Evolutionary conservation across 2,113 vertebrate genomes (phyloP).

Genomic region (Rhynchomys soricoides): DNA sequence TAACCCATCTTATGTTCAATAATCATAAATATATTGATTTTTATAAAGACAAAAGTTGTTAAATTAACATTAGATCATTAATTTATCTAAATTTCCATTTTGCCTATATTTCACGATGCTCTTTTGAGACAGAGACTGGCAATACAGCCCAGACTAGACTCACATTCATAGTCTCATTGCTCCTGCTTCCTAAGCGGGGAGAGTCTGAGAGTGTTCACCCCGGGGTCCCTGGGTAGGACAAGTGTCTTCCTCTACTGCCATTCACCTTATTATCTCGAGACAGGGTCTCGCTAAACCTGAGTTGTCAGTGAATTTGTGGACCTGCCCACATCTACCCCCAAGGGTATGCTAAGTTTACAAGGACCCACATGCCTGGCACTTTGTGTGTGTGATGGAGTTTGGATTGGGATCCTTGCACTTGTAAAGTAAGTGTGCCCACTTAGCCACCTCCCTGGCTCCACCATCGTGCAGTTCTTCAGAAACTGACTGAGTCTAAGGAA

Average conservation of each 20-base stretch:
- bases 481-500: neutral
- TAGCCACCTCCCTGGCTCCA: neutral
- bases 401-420: neutral
- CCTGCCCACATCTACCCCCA: neutral
- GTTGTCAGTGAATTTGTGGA: neutral
- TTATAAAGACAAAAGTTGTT: neutral
- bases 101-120: neutral
- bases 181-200: neutral
- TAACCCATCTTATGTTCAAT: neutral
- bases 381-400: neutral
- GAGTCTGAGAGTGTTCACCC: too few relatives aligned
- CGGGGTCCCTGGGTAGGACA: neutral
- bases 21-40: constrained; percentile 41
- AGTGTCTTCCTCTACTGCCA: neutral
- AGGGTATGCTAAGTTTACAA: neutral
- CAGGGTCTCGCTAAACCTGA: neutral
- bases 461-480: neutral
- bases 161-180: neutral
- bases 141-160: neutral
- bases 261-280: neutral
- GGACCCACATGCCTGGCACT: neutral
- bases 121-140: neutral
- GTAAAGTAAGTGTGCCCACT: neutral
- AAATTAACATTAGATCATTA: constrained; percentile 12
- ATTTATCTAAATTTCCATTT: constrained; percentile 4